Percentiles rank a stretch among this genome's conserved stretches.
These are phyloP conservation scores for Halichoeres trimaculatus DNA, from an alignment of 2,113 vertebrate species.

Conservation along the genomic window DNA sequence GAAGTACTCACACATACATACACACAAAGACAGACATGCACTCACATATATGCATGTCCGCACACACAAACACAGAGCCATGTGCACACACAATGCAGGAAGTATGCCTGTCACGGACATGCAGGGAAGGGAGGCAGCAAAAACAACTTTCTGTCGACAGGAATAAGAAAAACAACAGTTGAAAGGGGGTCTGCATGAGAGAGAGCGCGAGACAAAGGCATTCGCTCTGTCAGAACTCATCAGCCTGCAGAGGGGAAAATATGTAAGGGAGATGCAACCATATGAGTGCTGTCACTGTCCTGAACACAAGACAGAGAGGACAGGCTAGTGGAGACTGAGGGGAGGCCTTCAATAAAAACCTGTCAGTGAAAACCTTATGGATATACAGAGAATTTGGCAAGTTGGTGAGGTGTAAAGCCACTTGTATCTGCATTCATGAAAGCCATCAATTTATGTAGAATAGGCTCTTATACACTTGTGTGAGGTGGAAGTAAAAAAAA, in stretches of 20 bases:
- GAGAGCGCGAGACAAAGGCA: conserved; percentile 70
- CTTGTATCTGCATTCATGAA: neutral
- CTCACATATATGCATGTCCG: conserved; percentile 29
- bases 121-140: conserved; percentile 73
- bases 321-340: conserved; percentile 55
- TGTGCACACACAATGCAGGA: conserved; percentile 64
- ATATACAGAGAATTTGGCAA: conserved; percentile 52
- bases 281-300: conserved; percentile 76
- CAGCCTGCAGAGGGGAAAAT: conserved; percentile 68
- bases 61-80: conserved; percentile 37
- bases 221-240: conserved; percentile 73
- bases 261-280: conserved; percentile 73
- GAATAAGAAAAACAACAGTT: conserved; percentile 80
- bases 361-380: conserved; percentile 41
- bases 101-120: conserved; percentile 78
- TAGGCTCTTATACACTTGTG: neutral
- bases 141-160: conserved; percentile 82
- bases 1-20: conserved; percentile 71
- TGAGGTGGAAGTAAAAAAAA: no score
- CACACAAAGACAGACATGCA: conserved; percentile 56
- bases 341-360: conserved; percentile 57
- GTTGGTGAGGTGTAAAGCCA: conserved; percentile 21
- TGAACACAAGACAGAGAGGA: conserved; percentile 63
- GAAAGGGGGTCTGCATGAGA: conserved; percentile 73
- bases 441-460: neutral